Conservation (phyloP, 2,113 vertebrate genomes). For the Phrynocephalus versicolor region DNA sequence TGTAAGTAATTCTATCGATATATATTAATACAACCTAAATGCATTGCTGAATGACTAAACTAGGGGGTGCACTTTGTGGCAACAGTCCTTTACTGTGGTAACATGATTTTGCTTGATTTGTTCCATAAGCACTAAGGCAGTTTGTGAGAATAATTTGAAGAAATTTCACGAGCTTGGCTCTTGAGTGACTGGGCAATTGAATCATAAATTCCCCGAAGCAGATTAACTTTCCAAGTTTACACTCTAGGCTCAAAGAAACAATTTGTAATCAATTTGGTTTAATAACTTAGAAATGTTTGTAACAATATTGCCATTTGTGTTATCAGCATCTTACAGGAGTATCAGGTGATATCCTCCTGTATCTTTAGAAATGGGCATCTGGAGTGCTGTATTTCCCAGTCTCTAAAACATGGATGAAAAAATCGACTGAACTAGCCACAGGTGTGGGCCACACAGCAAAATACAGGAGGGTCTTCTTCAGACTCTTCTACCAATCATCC, state of each 20-base stretch:
- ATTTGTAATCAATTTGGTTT: not conserved
- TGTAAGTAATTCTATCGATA: conserved; percentile 67
- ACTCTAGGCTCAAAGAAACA: not conserved
- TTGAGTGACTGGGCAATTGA: not conserved
- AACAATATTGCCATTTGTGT: not conserved
- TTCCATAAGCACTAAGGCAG: not conserved
- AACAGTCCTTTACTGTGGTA: too few relatives aligned
- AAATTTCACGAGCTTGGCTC: not conserved
- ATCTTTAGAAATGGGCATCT: not conserved
- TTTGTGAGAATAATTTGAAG: not conserved
- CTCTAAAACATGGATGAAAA: not conserved
- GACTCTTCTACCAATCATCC: not conserved
- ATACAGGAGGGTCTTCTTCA: not conserved
- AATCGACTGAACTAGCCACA: not conserved
- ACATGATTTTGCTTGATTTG: not conserved
- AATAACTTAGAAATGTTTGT: not conserved
- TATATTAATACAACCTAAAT: not conserved
- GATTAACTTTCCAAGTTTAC: not conserved
- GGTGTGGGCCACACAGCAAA: not conserved
- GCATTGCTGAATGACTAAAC: not conserved
- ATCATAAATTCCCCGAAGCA: not conserved
- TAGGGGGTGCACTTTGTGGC: not conserved
- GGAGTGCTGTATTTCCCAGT: not conserved
- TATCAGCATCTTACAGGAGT: not conserved
- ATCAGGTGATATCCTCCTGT: not conserved